phyloP scores from a whole-genome alignment of 2,113 vertebrate genomes.

The Psophia crepitans region DNA sequence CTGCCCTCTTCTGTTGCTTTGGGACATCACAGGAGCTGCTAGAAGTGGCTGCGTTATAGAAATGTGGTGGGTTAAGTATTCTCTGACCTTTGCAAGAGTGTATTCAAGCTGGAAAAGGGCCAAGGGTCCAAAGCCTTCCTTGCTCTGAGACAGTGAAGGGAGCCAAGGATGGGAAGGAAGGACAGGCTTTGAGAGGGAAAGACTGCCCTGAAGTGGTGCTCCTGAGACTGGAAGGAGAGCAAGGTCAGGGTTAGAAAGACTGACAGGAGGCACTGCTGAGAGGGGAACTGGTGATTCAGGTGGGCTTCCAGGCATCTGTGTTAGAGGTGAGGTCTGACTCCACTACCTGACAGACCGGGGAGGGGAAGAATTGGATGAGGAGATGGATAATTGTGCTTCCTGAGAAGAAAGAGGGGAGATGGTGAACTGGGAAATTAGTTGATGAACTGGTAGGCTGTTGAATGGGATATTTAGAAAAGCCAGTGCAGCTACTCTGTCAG shows the following conservation, averaged over 20 bases:
- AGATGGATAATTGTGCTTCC: background rate
- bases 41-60: rapidly evolving
- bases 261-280: background rate
- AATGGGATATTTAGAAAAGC: background rate
- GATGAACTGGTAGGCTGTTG: background rate
- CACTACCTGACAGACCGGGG: background rate
- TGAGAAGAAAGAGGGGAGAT: background rate
- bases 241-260: background rate
- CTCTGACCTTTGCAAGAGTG: background rate
- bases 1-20: constrained; percentile 57
- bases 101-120: background rate
- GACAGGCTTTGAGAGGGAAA: background rate
- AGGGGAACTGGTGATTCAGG: background rate
- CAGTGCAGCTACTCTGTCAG: background rate
- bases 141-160: background rate
- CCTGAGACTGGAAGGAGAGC: background rate
- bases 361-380: background rate
- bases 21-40: background rate
- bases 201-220: background rate
- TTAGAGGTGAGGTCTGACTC: background rate
- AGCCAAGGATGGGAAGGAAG: background rate
- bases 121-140: background rate
- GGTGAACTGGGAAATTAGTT: background rate
- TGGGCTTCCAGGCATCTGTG: background rate
- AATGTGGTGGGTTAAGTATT: background rate